Evolutionary conservation across 92 coral and sea anemone genomes (phyloP).

Genomic region (Umimayanthus chanpuru): DNA sequence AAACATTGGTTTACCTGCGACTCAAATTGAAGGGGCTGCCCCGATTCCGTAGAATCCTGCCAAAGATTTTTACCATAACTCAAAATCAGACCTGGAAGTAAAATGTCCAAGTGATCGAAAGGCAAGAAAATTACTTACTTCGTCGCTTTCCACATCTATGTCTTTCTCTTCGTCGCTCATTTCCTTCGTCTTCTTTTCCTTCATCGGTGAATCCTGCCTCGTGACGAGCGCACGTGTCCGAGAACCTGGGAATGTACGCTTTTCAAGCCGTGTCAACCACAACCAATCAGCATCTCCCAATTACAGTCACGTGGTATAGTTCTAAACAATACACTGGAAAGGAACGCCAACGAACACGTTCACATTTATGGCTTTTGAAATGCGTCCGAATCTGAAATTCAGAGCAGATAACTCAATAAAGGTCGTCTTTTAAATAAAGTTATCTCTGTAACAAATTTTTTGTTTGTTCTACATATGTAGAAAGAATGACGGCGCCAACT

Average conservation of each 20-base stretch:
- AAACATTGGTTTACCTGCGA: conserved; percentile 86
- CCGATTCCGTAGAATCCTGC: conserved; percentile 71
- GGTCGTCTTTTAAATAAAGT: neutral
- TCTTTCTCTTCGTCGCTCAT: conserved; percentile 99
- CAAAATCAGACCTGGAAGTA: conserved; percentile 44
- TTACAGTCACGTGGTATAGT: conserved; percentile 6
- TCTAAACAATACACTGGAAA: neutral
- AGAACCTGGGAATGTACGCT: conserved; percentile 52
- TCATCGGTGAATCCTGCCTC: conserved; percentile 68
- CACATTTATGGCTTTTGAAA: neutral
- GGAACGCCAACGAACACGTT: neutral
- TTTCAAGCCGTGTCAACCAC: conserved; percentile 24
- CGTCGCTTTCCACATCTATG: conserved; percentile 98
- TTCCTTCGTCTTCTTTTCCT: conserved; percentile 63
- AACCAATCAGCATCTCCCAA: conserved; percentile 21
- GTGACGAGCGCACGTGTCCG: conserved; percentile 94
- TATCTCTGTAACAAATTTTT: too few species aligned
- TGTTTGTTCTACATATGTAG: neutral
- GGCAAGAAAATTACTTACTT: conserved; percentile 64
- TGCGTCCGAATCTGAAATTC: neutral
- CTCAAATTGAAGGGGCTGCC: conserved; percentile 70
- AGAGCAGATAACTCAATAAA: neutral
- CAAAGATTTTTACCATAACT: conserved; percentile 52
- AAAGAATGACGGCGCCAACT: neutral
- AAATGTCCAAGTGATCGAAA: conserved; percentile 41